A percentile compares a stretch with the other conserved stretches of the same genome.
Conservation (phyloP, 2,888 invertebrate genomes). For the Papilio demoleus region DNA sequence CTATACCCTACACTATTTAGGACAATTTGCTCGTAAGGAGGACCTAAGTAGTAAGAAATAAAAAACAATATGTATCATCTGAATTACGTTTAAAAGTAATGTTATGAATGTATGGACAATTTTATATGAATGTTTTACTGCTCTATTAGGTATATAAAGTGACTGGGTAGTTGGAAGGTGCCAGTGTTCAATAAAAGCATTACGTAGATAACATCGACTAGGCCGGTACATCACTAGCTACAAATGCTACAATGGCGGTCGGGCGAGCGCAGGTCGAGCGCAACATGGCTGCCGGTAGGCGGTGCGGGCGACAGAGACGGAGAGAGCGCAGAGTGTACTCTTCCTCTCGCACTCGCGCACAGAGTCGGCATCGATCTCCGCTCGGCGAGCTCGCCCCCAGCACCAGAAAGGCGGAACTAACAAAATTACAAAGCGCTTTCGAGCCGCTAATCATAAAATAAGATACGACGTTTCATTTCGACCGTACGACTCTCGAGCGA, state of each 20-base stretch:
- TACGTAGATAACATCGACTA: constrained; percentile 65
- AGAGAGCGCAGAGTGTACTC: constrained; percentile 61
- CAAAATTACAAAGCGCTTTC: constrained; percentile 84
- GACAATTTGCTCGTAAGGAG: constrained; percentile 10
- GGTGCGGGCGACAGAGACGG: constrained; percentile 77
- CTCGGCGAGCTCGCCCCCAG: constrained; percentile 81
- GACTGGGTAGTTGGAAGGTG: constrained; percentile 43
- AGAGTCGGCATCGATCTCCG: constrained; percentile 82
- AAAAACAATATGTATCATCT: neutral
- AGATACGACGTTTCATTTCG: constrained; percentile 84
- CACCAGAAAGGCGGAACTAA: constrained; percentile 84
- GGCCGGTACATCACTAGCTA: constrained; percentile 76
- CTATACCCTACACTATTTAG: constrained; percentile 60
- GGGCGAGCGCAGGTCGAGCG: constrained; percentile 83
- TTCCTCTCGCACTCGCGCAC: constrained; percentile 76
- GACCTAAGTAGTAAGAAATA: too few species aligned
- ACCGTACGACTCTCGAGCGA: constrained; percentile 82
- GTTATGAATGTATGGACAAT: neutral
- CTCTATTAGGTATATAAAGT: constrained; percentile 30
- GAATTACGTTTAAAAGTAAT: neutral
- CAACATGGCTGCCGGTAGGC: constrained; percentile 84
- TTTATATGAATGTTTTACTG: constrained; percentile 13
- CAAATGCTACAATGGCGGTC: constrained; percentile 83
- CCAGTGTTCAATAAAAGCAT: constrained; percentile 48
- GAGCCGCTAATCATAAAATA: constrained; percentile 84